Percentiles rank a stretch among this genome's conserved stretches.
These are phyloP conservation scores for Drosophila bocqueti DNA, from an alignment of 1,140 invertebrate genomes.

Conservation along the genomic window DNA sequence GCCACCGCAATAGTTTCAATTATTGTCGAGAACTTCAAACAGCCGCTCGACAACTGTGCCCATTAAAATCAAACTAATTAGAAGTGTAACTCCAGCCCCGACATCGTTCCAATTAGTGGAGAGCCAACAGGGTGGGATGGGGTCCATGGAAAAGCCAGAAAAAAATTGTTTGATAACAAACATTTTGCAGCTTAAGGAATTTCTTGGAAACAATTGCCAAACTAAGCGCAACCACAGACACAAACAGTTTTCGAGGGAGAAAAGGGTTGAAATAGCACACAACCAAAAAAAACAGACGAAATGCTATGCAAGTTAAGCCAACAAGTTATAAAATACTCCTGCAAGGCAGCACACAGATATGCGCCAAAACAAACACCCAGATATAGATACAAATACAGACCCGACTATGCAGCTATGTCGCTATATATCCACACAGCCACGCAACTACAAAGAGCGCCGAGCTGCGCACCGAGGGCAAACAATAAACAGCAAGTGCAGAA, in stretches of 20 bases:
- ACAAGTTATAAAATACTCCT: slow-evolving; percentile 71
- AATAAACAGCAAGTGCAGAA: slow-evolving; percentile 78
- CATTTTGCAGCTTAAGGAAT: slow-evolving; percentile 62
- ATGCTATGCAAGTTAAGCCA: slow-evolving; percentile 66
- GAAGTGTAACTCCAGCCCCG: slow-evolving; percentile 18
- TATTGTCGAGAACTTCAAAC: slow-evolving; percentile 23
- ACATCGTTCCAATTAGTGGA: slow-evolving; percentile 41
- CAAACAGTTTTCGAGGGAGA: slow-evolving; percentile 22
- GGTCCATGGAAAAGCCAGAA: slow-evolving; percentile 11
- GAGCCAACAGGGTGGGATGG: neutral
- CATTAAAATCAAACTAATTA: slow-evolving; percentile 54
- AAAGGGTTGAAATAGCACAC: slow-evolving; percentile 22
- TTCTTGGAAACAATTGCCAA: slow-evolving; percentile 60
- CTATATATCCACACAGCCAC: slow-evolving; percentile 19
- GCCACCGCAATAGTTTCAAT: slow-evolving; percentile 34
- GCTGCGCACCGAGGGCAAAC: slow-evolving; percentile 57
- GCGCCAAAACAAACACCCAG: slow-evolving; percentile 18
- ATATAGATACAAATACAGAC: slow-evolving; percentile 27
- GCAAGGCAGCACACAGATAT: slow-evolving; percentile 44
- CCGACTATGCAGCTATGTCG: neutral
- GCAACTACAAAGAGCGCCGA: slow-evolving; percentile 25
- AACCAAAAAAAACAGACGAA: slow-evolving; percentile 54
- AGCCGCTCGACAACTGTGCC: slow-evolving; percentile 24
- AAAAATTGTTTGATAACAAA: slow-evolving; percentile 56
- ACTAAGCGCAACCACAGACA: slow-evolving; percentile 56